phyloP scores from a whole-genome alignment of 2,797 vertebrate genomes.

The Sebastes trivittatus region DNA sequence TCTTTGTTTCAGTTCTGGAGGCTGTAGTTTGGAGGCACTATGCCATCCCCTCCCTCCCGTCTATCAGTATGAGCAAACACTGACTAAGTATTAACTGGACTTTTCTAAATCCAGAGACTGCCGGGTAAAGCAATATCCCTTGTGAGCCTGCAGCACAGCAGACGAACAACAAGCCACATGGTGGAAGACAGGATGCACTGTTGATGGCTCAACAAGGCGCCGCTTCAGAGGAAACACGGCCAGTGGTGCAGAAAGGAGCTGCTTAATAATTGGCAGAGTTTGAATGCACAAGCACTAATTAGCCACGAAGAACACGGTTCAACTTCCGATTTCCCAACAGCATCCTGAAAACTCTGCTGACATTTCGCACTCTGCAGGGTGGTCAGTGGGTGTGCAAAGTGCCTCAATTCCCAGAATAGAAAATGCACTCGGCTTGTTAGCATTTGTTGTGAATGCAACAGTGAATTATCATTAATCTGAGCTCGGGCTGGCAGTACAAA shows the following conservation, averaged over 20 bases:
- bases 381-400: conserved; percentile 47
- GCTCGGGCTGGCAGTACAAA: neutral
- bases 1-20: conserved; percentile 1
- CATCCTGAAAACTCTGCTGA: conserved; percentile 57
- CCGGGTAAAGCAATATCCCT: conserved; percentile 32
- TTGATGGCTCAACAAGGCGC: conserved; percentile 61
- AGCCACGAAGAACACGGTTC: conserved; percentile 53
- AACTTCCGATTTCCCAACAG: conserved; percentile 51
- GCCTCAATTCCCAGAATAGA: conserved; percentile 43
- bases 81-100: conserved; percentile 40
- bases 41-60: conserved; percentile 2
- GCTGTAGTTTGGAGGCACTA: neutral
- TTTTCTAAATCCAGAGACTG: conserved; percentile 48
- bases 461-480: conserved; percentile 32
- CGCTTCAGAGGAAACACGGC: conserved; percentile 60
- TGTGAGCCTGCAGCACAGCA: conserved; percentile 32
- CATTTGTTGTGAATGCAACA: conserved; percentile 31
- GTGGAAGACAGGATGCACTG: conserved; percentile 42
- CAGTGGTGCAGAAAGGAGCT: conserved; percentile 71
- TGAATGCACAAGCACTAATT: conserved; percentile 72
- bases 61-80: conserved; percentile 48
- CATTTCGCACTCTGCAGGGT: conserved; percentile 64
- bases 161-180: conserved; percentile 45
- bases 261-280: conserved; percentile 78
- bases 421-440: conserved; percentile 51